Evolutionary conservation across 2,113 vertebrate genomes (phyloP).

Genomic region (Pavo muticus): DNA sequence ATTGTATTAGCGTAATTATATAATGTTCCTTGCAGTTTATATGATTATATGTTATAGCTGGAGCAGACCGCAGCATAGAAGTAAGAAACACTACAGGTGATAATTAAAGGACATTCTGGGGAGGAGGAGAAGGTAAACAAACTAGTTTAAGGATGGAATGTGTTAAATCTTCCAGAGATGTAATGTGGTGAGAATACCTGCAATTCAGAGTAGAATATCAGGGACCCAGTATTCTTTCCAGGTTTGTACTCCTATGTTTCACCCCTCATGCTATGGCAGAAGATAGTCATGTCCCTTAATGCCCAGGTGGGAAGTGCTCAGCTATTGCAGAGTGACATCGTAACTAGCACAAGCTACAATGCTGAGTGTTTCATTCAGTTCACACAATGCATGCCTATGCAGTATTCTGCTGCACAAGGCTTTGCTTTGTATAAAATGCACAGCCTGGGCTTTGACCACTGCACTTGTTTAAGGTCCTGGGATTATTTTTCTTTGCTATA

Average conservation of each 20-base stretch:
- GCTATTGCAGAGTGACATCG: not conserved
- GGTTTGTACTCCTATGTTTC: not conserved
- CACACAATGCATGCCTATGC: not conserved
- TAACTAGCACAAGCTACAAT: not conserved
- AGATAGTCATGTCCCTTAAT: not conserved
- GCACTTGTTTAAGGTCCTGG: not conserved
- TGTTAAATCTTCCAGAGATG: not conserved
- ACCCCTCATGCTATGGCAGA: not conserved
- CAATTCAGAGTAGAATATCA: not conserved
- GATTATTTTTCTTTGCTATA: not conserved
- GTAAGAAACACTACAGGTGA: not conserved
- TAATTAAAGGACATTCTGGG: not conserved
- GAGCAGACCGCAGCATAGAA: not conserved
- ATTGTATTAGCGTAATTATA: not conserved
- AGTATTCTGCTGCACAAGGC: not conserved
- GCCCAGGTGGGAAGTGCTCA: not conserved
- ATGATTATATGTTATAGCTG: not conserved
- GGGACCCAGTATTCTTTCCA: not conserved
- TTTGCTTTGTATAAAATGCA: not conserved
- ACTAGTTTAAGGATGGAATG: not conserved
- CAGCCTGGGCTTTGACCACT: not conserved
- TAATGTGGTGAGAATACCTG: accelerated
- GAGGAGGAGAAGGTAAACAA: not conserved
- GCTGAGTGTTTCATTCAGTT: not conserved
- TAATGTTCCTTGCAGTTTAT: not conserved